Base-by-base conservation (phyloP, 2,113 vertebrate species). In the Carettochelys insculpta region DNA sequence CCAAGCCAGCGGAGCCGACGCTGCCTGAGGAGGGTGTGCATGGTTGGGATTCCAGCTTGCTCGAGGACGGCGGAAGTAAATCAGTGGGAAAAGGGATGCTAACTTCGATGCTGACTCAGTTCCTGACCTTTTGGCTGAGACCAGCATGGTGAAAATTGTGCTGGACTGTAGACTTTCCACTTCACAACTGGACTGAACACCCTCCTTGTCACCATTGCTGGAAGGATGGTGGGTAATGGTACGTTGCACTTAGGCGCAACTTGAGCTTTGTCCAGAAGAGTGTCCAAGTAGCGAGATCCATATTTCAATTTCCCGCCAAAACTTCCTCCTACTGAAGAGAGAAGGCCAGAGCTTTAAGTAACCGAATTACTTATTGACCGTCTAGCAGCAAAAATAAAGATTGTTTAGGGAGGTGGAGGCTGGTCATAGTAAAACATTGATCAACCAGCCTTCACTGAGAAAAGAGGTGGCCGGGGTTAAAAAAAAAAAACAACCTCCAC, bases 331-430 rank as follows among this genome's bases (percentile, higher is more conserved):
- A 79, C 2, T 43, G 6, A n/a, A 76, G 65, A 47, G 84, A 80
- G 91, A 82, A 85, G 91, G 87, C 47, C 87, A 75, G 89, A 84
- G 93, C 92, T 93, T 73, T 85, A 48, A 65, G 22, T 86, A 94
- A 87, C 54, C 6, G 11, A 50, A 53, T 82, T 79, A n/a, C 50
- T 84, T 77, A 84, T 92, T 84, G 61, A 38, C 51, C 88, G 87
- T 22, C 71, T 87, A 80, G 34, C 12, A 16, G 71, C 90, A 45
- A 88, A 88, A 83, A 48, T n/a, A 85, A 77, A 82, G 48, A 81
- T 86, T 17, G 50, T 43, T 58, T 1, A 0, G n/a, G 65, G 85
- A 83, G 87, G 88, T 89, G 5, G 85, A 58, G 92, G 90, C 92
- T 90, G 85, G 91, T 89, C 88, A 65, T 90, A 92, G 93, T 80